These are phyloP conservation scores for Tridacna crocea DNA, from an alignment of 2,888 invertebrate genomes.

Conservation along the genomic window DNA sequence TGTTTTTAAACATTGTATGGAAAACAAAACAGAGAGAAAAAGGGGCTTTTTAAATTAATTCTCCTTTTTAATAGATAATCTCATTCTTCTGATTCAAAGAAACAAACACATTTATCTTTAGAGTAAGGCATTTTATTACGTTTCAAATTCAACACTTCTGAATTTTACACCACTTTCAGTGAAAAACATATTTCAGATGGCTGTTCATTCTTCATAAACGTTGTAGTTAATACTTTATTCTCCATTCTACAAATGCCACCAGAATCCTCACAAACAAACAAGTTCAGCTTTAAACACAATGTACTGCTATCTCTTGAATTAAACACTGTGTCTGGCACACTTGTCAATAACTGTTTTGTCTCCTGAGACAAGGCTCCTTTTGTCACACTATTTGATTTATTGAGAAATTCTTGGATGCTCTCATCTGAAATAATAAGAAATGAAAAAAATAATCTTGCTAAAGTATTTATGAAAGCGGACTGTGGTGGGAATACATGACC, in stretches of 20 bases:
- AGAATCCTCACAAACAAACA: slow-evolving; percentile 56
- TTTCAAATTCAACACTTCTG: too few species aligned
- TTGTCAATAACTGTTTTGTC: slow-evolving; percentile 37
- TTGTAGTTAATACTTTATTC: slow-evolving; percentile 17
- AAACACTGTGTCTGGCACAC: slow-evolving; percentile 19
- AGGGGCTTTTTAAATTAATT: too few species aligned
- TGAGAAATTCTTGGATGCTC: slow-evolving; percentile 20
- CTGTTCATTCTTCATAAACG: neutral
- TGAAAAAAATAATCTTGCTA: too few species aligned
- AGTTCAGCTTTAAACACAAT: slow-evolving; percentile 39
- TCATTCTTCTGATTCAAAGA: too few species aligned
- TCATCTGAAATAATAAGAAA: slow-evolving; percentile 47
- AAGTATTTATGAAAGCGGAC: too few species aligned
- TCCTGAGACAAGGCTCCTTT: slow-evolving; percentile 45
- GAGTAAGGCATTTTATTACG: too few species aligned
- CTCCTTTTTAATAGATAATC: too few species aligned
- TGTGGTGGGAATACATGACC: too few species aligned
- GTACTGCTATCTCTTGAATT: neutral
- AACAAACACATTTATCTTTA: too few species aligned
- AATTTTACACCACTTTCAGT: neutral
- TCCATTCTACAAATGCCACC: slow-evolving; percentile 51
- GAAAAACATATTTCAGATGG: slow-evolving; percentile 13
- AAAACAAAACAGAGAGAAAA: too few species aligned
- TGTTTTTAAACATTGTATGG: too few species aligned
- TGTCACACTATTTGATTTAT: slow-evolving; percentile 2